These are phyloP conservation scores for Ariolimax columbianus DNA, from an alignment of 2,888 invertebrate genomes.

Conservation along the genomic window DNA sequence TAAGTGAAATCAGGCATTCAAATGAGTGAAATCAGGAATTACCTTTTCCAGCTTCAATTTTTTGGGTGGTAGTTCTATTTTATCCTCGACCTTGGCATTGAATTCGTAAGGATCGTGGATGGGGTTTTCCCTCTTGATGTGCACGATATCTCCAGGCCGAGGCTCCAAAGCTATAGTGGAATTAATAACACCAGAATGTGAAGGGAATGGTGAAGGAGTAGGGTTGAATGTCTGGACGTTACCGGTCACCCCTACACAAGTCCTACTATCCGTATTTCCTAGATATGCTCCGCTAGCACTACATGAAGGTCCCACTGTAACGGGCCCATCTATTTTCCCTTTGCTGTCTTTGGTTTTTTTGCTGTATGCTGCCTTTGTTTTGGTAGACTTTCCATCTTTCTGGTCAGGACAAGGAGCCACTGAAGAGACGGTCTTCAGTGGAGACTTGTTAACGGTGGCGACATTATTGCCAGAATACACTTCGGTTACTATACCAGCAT, in stretches of 20 bases:
- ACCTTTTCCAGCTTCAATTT: conserved; percentile 75
- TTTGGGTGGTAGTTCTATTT: conserved; percentile 69
- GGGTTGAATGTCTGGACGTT: conserved; percentile 11
- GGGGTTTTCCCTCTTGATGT: conserved; percentile 64
- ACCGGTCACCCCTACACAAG: conserved; percentile 3
- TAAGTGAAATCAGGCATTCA: no score
- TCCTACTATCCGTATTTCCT: background rate
- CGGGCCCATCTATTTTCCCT: conserved; percentile 46
- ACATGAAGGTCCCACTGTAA: conserved; percentile 46
- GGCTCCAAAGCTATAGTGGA: conserved; percentile 51
- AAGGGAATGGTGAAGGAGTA: background rate
- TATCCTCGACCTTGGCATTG: conserved; percentile 75
- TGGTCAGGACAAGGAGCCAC: conserved; percentile 43
- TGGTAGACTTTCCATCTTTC: conserved; percentile 68
- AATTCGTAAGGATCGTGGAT: conserved; percentile 73
- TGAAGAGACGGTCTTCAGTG: conserved; percentile 35
- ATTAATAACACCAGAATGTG: conserved; percentile 4
- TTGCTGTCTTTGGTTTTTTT: conserved; percentile 59
- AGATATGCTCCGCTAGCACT: conserved; percentile 48
- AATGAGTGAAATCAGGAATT: conserved; percentile 20
- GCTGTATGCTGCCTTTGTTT: conserved; percentile 65
- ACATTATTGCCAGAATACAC: background rate
- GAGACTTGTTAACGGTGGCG: conserved; percentile 17
- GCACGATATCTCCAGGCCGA: conserved; percentile 64
- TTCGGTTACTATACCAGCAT: conserved; percentile 17